A percentile compares a stretch with the other conserved stretches of the same genome.
Evolutionary conservation across 2,113 vertebrate species (phyloP).

Genomic region (Hassar affinis): DNA sequence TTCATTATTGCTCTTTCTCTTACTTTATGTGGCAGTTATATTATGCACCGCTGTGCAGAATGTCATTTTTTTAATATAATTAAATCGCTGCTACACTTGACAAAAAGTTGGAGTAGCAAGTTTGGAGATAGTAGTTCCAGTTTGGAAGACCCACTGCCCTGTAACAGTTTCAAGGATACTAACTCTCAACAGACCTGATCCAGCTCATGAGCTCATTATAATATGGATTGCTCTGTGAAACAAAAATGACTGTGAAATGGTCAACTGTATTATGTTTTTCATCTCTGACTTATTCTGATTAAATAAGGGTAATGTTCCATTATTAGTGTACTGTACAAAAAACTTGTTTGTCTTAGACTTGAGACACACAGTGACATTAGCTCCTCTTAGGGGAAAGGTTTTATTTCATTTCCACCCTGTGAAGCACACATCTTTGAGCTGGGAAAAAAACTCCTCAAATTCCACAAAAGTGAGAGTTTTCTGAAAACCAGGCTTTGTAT

Average conservation of each 20-base stretch:
- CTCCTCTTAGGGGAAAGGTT: neutral
- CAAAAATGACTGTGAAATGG: no score
- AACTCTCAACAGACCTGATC: neutral
- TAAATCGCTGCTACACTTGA: neutral
- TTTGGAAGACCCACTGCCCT: neutral
- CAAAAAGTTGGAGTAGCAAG: neutral
- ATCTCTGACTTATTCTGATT: neutral
- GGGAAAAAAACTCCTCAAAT: neutral
- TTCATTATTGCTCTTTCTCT: no score
- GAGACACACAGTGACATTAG: neutral
- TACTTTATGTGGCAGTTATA: no score
- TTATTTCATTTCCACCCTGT: neutral
- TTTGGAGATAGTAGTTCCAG: neutral
- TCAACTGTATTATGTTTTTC: neutral
- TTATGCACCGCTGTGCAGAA: neutral
- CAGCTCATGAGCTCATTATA: neutral
- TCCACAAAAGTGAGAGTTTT: neutral
- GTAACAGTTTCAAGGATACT: neutral
- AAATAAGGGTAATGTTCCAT: neutral
- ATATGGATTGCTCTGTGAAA: neutral
- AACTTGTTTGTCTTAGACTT: neutral
- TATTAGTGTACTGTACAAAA: neutral
- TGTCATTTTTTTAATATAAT: neutral
- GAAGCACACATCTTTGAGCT: neutral
- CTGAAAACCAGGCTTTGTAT: neutral